Base-by-base conservation (phyloP, 2,888 invertebrate genomes). In the Cistogaster globosa region DNA sequence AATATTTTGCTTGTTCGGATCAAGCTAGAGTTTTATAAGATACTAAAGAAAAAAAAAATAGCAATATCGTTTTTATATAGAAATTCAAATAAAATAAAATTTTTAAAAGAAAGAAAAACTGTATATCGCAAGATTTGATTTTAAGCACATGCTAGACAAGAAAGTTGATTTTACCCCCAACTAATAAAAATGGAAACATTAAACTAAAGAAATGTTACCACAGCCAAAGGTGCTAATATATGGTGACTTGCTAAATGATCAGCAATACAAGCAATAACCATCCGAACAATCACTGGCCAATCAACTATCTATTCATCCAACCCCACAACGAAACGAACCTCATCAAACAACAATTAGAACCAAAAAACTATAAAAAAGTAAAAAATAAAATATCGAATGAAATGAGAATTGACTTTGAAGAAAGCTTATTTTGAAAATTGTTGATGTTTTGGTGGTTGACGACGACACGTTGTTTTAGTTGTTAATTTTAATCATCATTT, bases 171-270 rank as follows among this genome's bases (percentile, higher is more conserved):
- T 45, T 60, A 20, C 60, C 20, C 62, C 2, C 0, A 42, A 16
- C 53, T 45, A 72, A 72, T 26, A 67, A 67, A 82, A 63, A n/a
- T 32, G n/a, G 48, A 48, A 82, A 75, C 77, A 75, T 69, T 48
- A 71, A 67, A 78, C 71, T 78, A 58, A 77, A 51, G 53, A 81
- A 81, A 81, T 74, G 58, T 67, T 77, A 63, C 36, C 20, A 57
- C 48, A 85, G 69, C 78, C 57, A 71, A 85, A 85, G 81, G 81
- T 85, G 81, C 74, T 85, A 85, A 85, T 85, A 72, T 55, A 82
- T 78, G 85, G 78, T 85, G 81, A 78, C 85, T 85, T 78, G 38
- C 72, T 71, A 62, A 82, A 82, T 71, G 74, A 65, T 71, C 63
- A 76, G 58, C 75, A 82, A 69, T 76, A 76, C 57, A 76, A 76